phyloP scores from a whole-genome alignment of 2,113 vertebrate species.

The Pterocles burchelli region DNA sequence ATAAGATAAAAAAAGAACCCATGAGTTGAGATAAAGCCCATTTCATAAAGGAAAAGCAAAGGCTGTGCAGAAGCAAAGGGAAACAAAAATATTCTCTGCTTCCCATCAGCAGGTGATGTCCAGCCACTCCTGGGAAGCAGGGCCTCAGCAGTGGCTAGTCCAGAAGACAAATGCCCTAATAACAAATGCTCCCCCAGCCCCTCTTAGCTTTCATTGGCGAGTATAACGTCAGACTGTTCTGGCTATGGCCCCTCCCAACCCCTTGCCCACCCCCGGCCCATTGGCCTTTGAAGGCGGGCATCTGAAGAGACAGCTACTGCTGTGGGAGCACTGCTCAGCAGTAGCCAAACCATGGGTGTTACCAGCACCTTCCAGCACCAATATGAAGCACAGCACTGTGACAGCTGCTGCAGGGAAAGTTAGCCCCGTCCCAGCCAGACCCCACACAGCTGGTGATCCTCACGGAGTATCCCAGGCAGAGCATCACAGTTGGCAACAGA shows the following conservation, averaged over 20 bases:
- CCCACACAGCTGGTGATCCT: not conserved
- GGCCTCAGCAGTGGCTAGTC: not conserved
- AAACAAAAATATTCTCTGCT: not conserved
- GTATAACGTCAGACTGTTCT: accelerated
- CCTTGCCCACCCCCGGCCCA: too few relatives aligned
- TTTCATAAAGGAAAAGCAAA: not conserved
- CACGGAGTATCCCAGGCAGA: not conserved
- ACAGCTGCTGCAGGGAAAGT: accelerated
- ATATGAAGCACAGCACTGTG: accelerated
- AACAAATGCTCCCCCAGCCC: accelerated
- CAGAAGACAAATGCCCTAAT: not conserved
- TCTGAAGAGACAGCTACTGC: not conserved
- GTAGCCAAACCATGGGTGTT: not conserved
- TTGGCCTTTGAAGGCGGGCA: not conserved
- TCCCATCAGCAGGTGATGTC: not conserved
- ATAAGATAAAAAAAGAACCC: not conserved
- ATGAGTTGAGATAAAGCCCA: accelerated
- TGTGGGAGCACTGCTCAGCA: not conserved
- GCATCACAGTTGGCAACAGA: too few relatives aligned
- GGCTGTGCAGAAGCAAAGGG: not conserved
- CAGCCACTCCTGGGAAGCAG: not conserved
- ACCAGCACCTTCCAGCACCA: not conserved
- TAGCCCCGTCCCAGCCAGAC: too few relatives aligned
- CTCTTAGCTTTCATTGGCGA: not conserved
- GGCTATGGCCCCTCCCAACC: too few relatives aligned